A percentile compares a stretch with the other conserved stretches of the same genome.
Conservation (phyloP, 2,113 vertebrate species). For the Dipodomys stephensi region DNA sequence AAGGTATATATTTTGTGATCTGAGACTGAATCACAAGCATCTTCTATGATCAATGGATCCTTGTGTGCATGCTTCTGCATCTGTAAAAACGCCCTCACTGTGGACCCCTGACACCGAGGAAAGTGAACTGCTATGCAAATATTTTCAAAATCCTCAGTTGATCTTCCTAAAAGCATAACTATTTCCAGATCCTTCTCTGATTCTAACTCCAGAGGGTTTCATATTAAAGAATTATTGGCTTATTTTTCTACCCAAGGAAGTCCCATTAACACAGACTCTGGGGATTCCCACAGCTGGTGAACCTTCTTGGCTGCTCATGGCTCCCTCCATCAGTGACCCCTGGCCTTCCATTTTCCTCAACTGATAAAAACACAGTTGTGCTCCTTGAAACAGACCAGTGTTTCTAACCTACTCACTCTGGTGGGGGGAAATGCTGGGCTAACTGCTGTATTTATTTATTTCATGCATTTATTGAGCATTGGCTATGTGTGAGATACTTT, state of each 20-base stretch:
- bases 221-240: background rate
- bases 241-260: background rate
- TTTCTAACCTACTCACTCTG: background rate
- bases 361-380: background rate
- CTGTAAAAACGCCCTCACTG: background rate
- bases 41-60: background rate
- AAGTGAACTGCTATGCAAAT: background rate
- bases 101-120: background rate
- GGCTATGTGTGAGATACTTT: background rate
- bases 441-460: background rate
- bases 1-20: background rate
- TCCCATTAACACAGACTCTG: background rate
- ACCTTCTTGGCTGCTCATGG: background rate
- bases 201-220: background rate
- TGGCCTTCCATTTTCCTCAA: background rate
- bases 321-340: background rate
- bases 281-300: background rate
- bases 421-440: background rate
- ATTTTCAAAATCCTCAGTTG: background rate
- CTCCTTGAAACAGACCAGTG: background rate
- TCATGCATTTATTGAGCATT: constrained; percentile 9
- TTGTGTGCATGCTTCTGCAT: fast-evolving
- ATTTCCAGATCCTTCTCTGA: background rate
- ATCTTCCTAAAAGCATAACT: background rate
- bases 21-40: fast-evolving